phyloP scores from a whole-genome alignment of 1,140 invertebrate genomes.

The Ceratitis capitata region DNA sequence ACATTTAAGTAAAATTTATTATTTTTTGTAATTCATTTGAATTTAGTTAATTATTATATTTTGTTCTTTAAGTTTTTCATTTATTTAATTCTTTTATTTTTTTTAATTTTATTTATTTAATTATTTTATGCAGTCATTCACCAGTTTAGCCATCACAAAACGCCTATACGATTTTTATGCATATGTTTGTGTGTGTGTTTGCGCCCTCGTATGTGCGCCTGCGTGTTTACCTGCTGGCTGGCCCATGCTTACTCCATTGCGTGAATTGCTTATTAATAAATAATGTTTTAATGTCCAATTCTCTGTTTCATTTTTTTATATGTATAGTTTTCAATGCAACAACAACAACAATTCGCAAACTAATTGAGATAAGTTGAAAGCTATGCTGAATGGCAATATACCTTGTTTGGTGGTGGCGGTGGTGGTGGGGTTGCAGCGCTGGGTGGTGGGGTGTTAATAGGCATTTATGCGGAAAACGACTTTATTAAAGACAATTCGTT shows the following conservation, averaged over 20 bases:
- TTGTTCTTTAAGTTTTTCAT: background rate
- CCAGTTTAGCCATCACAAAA: background rate
- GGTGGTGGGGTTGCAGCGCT: too few relatives aligned
- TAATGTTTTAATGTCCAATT: constrained; percentile 11
- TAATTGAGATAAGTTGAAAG: background rate
- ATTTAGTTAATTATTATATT: too few relatives aligned
- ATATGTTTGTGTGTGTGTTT: background rate
- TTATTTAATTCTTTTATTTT: background rate
- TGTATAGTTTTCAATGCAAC: background rate
- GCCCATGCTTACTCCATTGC: too few relatives aligned
- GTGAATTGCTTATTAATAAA: constrained; percentile 18
- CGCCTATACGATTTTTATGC: background rate
- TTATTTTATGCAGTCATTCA: background rate
- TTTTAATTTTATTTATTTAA: background rate
- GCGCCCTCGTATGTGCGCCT: background rate
- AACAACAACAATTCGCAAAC: background rate
- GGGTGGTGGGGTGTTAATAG: background rate
- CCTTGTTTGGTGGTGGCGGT: too few relatives aligned
- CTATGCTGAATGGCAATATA: background rate
- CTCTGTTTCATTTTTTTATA: background rate
- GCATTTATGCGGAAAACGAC: background rate
- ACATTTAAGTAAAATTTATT: too few relatives aligned
- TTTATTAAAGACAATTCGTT: constrained; percentile 11
- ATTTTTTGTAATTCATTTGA: background rate
- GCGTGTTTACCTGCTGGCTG: background rate